Base-by-base conservation (phyloP, 1,140 invertebrate species). In the Caenorhabditis elegans region DNA sequence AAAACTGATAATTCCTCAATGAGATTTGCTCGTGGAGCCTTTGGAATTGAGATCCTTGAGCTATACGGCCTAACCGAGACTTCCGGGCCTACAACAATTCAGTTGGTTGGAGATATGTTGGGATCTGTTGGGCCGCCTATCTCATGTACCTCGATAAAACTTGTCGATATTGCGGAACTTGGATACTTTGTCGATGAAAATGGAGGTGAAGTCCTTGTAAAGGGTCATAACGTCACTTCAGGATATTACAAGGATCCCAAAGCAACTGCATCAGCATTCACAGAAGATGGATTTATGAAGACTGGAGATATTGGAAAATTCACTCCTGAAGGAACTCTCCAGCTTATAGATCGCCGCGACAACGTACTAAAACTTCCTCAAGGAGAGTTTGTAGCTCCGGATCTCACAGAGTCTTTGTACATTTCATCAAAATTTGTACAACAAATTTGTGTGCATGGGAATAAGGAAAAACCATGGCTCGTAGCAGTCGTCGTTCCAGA, bases 21-120 rank as follows among this genome's bases (percentile, higher is more conserved):
- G 4, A 95, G 94, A 3, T 98, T 98, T 89, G 93, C 94, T 75
- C 92, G 96, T 84, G 96, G 95, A 90, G 94, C 95, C 46, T 92
- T 97, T 10, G 96, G 96, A 0, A 90, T 96, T 85, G 94, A 95
- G 89, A 92, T 92, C 91, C 79, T 60, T 53, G 80, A 48, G 39
- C 31, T 96, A n/a, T 98, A 98, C 90, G 96, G 96, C 0, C 96
- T 97, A 91, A 98, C 96, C 4, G 96, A 98, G 90, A 96, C 95
- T 88, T 93, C 93, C 55, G 96, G 95, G 76, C 95, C 95, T n/a
- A 93, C 95, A 22, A 95, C 95, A 19, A 91, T 97, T 4, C 96
- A 95, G 10, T 93, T 97, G 79, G 94, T 95, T 92, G 95, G 95
- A 13, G 96, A 97, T 90, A 93, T 93, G 89, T 92, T 95, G 70